phyloP scores from a whole-genome alignment of 2,888 invertebrate species.

The Coenonympha glycerion region DNA sequence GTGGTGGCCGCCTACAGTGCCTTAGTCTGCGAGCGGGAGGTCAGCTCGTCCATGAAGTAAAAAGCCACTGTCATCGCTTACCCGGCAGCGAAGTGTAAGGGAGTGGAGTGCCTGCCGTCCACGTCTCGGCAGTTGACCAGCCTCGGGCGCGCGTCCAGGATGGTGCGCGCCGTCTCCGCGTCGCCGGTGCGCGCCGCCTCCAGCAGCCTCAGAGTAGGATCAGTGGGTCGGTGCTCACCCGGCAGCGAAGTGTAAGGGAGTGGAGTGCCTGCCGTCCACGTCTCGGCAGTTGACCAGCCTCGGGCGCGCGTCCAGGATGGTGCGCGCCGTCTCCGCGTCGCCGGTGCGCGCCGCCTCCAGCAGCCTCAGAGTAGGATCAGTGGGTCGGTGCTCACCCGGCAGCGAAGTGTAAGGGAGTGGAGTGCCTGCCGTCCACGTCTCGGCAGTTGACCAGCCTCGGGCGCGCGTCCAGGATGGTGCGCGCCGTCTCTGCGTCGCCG shows the following conservation, averaged over 20 bases:
- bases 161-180: slow-evolving; percentile 86
- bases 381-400: slow-evolving; percentile 81
- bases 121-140: slow-evolving; percentile 96
- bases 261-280: slow-evolving; percentile 93
- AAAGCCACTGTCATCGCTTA: no score
- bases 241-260: slow-evolving; percentile 97
- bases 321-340: slow-evolving; percentile 89
- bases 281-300: slow-evolving; percentile 95
- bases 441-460: slow-evolving; percentile 94
- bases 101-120: slow-evolving; percentile 94
- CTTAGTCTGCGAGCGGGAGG: no score
- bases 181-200: slow-evolving; percentile 97
- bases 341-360: slow-evolving; percentile 96
- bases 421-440: slow-evolving; percentile 94
- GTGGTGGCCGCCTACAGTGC: no score
- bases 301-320: slow-evolving; percentile 82
- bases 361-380: no score
- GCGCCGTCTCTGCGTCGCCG: slow-evolving; percentile 92
- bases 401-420: slow-evolving; percentile 97
- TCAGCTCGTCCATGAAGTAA: no score
- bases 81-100: slow-evolving; percentile 97
- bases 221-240: slow-evolving; percentile 76
- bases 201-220: slow-evolving; percentile 91
- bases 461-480: slow-evolving; percentile 81
- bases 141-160: slow-evolving; percentile 83